phyloP scores from a whole-genome alignment of 2,888 invertebrate species.

The Leptogaster cylindrica region DNA sequence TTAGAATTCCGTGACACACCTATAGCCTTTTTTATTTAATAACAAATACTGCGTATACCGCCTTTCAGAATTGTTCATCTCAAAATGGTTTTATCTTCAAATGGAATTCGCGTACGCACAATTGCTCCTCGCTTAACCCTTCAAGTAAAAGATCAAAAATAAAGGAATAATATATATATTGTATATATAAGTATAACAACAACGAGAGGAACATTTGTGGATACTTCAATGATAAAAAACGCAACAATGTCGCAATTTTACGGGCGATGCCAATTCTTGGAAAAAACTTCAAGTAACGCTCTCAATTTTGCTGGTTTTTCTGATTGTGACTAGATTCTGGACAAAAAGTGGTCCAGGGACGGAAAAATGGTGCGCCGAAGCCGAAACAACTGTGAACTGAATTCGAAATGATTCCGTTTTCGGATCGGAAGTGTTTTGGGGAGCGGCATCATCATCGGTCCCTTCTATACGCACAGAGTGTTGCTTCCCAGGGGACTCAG shows the following conservation, averaged over 20 bases:
- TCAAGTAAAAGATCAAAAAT: not conserved
- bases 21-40: slow-evolving; percentile 32
- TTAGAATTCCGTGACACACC: slow-evolving; percentile 32
- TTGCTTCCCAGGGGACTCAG: not conserved
- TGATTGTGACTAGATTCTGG: not conserved
- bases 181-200: not conserved
- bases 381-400: slow-evolving; percentile 33
- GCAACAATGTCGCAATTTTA: slow-evolving; percentile 38
- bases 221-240: slow-evolving; percentile 21
- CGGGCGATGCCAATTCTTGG: slow-evolving; percentile 24
- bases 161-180: too few species aligned
- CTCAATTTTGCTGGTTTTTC: slow-evolving; percentile 17
- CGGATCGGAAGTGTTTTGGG: not conserved
- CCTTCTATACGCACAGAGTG: not conserved
- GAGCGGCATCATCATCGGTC: not conserved
- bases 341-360: not conserved
- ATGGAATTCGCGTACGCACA: slow-evolving; percentile 32
- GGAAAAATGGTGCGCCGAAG: slow-evolving; percentile 19
- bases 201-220: not conserved
- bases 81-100: slow-evolving; percentile 30
- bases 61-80: slow-evolving; percentile 9
- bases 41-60: slow-evolving; percentile 16
- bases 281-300: slow-evolving; percentile 32
- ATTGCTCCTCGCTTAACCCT: slow-evolving; percentile 10
- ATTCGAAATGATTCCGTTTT: slow-evolving; percentile 22